Evolutionary conservation across 1,140 invertebrate species (phyloP).

Genomic region (Piezodorus guildinii): DNA sequence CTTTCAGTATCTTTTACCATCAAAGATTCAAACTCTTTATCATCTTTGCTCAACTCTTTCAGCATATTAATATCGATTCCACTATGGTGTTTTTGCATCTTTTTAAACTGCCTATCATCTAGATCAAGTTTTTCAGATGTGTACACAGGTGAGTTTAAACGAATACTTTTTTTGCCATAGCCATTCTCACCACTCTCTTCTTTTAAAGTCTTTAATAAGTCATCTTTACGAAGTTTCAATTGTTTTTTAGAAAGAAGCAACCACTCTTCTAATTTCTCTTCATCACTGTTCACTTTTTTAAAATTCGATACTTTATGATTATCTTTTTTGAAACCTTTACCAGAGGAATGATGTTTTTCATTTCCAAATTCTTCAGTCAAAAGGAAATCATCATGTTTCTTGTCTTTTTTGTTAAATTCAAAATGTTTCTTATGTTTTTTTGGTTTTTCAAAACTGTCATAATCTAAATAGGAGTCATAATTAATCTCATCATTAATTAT

Average conservation of each 20-base stretch:
- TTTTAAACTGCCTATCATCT: constrained; percentile 4
- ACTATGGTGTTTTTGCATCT: constrained; percentile 14
- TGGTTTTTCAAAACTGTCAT: constrained; percentile 1
- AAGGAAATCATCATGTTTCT: background rate
- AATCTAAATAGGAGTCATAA: background rate
- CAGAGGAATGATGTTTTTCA: constrained; percentile 12
- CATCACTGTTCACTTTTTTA: constrained; percentile 17
- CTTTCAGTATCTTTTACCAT: background rate
- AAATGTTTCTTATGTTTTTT: constrained; percentile 18
- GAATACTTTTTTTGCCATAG: background rate
- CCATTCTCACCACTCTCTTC: constrained; percentile 17
- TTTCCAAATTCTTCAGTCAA: background rate
- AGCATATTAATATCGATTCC: constrained; percentile 2
- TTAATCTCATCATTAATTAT: background rate
- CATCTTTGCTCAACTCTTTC: background rate
- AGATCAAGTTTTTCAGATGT: constrained; percentile 3
- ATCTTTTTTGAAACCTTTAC: constrained; percentile 14
- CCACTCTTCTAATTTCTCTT: constrained; percentile 25
- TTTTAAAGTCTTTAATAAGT: constrained; percentile 25
- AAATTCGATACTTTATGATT: background rate
- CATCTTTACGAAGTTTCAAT: constrained; percentile 25
- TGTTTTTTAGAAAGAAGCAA: constrained; percentile 21
- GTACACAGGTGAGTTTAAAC: constrained; percentile 10
- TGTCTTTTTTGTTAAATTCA: constrained; percentile 10
- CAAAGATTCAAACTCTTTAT: background rate